A percentile compares a stretch with the other conserved stretches of the same genome.
These are phyloP conservation scores for Volucella bombylans DNA, from an alignment of 2,888 invertebrate genomes.

Conservation along the genomic window DNA sequence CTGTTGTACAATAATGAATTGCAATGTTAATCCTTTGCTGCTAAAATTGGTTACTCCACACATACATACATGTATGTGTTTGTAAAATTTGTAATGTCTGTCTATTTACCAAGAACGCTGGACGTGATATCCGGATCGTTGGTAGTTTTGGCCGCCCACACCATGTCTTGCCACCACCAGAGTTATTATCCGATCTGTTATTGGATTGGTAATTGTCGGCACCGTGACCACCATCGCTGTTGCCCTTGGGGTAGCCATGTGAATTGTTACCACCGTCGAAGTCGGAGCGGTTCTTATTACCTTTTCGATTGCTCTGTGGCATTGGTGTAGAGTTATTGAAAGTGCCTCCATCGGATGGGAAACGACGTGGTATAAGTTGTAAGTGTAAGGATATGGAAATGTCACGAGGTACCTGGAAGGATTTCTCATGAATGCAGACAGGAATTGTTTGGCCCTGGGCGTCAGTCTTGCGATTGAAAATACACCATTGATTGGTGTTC, in stretches of 20 bases:
- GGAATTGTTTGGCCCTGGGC: conserved; percentile 60
- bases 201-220: conserved; percentile 37
- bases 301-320: background rate
- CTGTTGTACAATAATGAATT: conserved; percentile 56
- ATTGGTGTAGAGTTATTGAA: conserved; percentile 14
- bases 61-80: no score
- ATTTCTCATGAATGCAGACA: conserved; percentile 64
- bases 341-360: conserved; percentile 20
- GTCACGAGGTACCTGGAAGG: conserved; percentile 61
- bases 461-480: conserved; percentile 55
- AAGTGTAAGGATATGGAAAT: conserved; percentile 62
- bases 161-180: conserved; percentile 40
- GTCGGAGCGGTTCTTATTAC: conserved; percentile 18
- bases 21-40: conserved; percentile 31
- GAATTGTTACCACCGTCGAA: background rate
- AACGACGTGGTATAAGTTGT: conserved; percentile 43
- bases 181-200: conserved; percentile 44
- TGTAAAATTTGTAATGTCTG: no score
- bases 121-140: conserved; percentile 50
- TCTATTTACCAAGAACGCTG: conserved; percentile 58
- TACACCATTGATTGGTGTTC: conserved; percentile 50
- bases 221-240: conserved; percentile 16
- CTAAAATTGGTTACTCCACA: conserved; percentile 9
- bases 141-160: conserved; percentile 25
- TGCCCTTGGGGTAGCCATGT: background rate